Conservation (phyloP, 2,888 invertebrate genomes). For the Pyrochroa serraticornis region DNA sequence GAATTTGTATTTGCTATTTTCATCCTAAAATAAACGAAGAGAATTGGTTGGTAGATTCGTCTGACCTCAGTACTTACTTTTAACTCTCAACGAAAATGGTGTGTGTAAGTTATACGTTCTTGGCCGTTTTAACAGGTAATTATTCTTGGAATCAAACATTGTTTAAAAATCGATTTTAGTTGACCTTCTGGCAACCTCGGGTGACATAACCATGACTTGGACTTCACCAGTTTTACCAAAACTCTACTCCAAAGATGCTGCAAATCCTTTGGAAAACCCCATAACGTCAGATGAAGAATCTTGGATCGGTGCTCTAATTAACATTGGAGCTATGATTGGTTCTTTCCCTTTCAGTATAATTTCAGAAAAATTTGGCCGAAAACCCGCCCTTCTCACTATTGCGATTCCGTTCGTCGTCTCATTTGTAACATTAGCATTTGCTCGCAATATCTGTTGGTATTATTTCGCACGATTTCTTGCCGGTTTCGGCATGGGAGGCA, state of each 20-base stretch:
- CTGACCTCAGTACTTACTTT: no score
- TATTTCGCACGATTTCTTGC: conserved; percentile 58
- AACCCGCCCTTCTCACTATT: conserved; percentile 67
- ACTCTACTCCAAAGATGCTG: conserved; percentile 42
- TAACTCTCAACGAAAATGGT: no score
- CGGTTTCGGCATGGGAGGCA: conserved; percentile 73
- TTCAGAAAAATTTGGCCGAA: conserved; percentile 70
- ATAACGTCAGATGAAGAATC: conserved; percentile 56
- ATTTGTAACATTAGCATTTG: conserved; percentile 39
- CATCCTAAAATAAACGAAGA: no score
- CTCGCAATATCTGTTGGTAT: conserved; percentile 35
- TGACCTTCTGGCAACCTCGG: conserved; percentile 43
- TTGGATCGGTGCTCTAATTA: conserved; percentile 61
- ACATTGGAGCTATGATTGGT: conserved; percentile 63
- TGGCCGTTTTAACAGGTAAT: conserved; percentile 19
- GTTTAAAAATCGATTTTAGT: conserved; percentile 34
- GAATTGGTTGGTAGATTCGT: no score
- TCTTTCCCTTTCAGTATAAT: conserved; percentile 71
- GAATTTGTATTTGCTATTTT: no score
- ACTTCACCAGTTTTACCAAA: conserved; percentile 45
- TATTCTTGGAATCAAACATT: background rate
- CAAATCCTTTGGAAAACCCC: conserved; percentile 50
- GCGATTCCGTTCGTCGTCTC: conserved; percentile 41
- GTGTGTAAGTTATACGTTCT: conserved; percentile 3
- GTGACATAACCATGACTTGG: conserved; percentile 45